A percentile compares a stretch with the other conserved stretches of the same genome.
These are phyloP conservation scores for Drosophila nr. perissopoda DNA, from an alignment of 2,888 invertebrate genomes.

Conservation along the genomic window DNA sequence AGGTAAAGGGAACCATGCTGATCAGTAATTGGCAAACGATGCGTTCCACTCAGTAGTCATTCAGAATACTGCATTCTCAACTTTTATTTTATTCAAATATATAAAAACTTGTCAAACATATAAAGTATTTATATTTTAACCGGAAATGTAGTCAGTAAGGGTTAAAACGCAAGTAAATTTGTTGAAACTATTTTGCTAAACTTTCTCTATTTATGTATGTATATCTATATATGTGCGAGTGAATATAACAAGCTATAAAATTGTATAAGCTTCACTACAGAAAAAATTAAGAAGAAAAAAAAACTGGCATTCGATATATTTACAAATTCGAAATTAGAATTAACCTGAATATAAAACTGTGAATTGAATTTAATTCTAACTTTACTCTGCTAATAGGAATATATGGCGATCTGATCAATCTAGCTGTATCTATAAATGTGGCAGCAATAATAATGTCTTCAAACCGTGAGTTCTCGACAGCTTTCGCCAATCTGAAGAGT, in stretches of 20 bases:
- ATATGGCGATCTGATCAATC: conserved; percentile 2
- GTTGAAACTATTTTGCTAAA: not conserved
- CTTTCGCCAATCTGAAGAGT: not conserved
- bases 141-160: not conserved
- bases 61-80: not conserved
- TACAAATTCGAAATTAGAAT: not conserved
- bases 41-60: not conserved
- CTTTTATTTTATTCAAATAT: not conserved
- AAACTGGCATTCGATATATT: not conserved
- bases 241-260: not conserved
- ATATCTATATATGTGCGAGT: not conserved
- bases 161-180: not conserved
- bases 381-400: conserved; percentile 6
- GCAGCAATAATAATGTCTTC: not conserved
- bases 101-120: not conserved
- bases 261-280: not conserved
- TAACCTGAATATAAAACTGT: not conserved
- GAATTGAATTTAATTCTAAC: not conserved
- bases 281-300: not conserved
- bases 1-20: not conserved
- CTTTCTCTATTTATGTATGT: not conserved
- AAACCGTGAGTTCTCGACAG: not conserved
- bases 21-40: not conserved
- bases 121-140: not conserved
- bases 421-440: not conserved